Conservation (phyloP, 2,113 vertebrate genomes). For the Notarius lentiginosus region DNA sequence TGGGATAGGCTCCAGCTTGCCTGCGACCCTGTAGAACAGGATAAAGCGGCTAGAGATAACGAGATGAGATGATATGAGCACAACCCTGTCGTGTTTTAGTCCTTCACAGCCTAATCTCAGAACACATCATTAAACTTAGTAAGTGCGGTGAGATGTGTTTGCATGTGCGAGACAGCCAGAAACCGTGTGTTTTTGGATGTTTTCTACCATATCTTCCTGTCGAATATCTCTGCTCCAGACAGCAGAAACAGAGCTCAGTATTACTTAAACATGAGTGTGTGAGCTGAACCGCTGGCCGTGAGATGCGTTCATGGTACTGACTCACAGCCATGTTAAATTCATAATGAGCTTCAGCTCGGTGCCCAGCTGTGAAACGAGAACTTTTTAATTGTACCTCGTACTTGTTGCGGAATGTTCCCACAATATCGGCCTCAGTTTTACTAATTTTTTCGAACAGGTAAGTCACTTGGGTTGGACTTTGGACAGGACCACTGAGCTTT, state of each 20-base stretch:
- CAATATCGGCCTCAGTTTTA: not conserved
- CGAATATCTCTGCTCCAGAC: not conserved
- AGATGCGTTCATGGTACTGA: not conserved
- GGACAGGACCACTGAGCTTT: not conserved
- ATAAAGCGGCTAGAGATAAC: no score
- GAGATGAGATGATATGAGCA: not conserved
- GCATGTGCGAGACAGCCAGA: not conserved
- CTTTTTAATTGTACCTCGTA: not conserved
- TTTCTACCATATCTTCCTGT: not conserved
- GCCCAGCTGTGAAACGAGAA: not conserved
- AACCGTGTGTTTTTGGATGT: not conserved
- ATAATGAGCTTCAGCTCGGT: not conserved
- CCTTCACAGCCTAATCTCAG: no score
- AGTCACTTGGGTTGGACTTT: not conserved
- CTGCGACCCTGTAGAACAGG: no score
- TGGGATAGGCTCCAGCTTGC: no score
- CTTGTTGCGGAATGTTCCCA: not conserved
- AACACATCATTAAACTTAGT: not conserved
- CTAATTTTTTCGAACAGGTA: not conserved
- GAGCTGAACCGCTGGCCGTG: not conserved
- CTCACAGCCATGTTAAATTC: not conserved
- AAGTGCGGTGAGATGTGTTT: not conserved
- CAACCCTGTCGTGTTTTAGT: not conserved
- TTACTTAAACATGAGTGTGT: not conserved
- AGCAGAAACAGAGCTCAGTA: not conserved